Percentiles rank a stretch among this genome's conserved stretches.
These are phyloP conservation scores for Empis livida DNA, from an alignment of 2,888 invertebrate genomes.

Conservation along the genomic window DNA sequence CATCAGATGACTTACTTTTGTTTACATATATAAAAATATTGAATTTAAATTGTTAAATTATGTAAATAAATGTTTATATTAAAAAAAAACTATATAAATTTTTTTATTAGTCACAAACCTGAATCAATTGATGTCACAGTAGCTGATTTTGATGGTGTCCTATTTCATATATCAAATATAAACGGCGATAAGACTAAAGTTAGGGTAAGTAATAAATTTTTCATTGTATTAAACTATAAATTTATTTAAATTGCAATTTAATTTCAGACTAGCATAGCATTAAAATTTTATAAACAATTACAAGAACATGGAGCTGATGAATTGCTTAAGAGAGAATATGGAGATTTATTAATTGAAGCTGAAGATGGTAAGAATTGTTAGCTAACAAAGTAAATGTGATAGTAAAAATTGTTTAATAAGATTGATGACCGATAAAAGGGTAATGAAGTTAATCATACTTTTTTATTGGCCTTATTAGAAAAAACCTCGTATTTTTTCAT, in stretches of 20 bases:
- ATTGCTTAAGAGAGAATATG: constrained; percentile 86
- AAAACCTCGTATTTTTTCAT: no score
- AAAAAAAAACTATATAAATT: constrained; percentile 2
- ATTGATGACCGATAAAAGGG: no score
- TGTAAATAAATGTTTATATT: no score
- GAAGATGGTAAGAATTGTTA: constrained; percentile 61
- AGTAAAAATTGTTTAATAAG: no score
- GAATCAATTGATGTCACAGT: constrained; percentile 89
- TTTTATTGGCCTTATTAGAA: no score
- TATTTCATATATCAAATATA: constrained; percentile 96
- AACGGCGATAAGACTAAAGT: constrained; percentile 95
- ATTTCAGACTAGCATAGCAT: constrained; percentile 86
- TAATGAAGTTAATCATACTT: no score
- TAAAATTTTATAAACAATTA: constrained; percentile 97
- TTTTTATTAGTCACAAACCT: constrained; percentile 70
- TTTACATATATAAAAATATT: no score
- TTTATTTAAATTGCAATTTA: not conserved
- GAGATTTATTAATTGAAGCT: constrained; percentile 62
- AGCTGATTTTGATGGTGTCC: constrained; percentile 97
- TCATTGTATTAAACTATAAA: not conserved
- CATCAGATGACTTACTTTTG: not conserved
- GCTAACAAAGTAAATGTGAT: no score
- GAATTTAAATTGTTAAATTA: no score
- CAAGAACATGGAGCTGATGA: constrained; percentile 98
- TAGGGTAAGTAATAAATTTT: constrained; percentile 53